A percentile compares a stretch with the other conserved stretches of the same genome.
Conservation (phyloP, 2,113 vertebrate genomes). For the Zosterops japonicus region DNA sequence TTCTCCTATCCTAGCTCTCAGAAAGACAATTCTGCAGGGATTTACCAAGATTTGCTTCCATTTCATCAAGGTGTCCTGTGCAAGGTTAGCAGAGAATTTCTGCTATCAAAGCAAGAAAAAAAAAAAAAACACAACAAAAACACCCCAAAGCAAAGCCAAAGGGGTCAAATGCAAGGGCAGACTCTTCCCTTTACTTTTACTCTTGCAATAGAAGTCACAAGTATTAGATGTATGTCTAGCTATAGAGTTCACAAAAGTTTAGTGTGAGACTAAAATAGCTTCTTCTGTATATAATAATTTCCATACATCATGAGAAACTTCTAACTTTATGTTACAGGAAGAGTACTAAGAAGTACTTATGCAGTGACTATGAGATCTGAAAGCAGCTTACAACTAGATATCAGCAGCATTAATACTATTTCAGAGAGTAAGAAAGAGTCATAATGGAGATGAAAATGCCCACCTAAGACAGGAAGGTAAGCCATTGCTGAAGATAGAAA, state of each 20-base stretch:
- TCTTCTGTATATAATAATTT: not conserved
- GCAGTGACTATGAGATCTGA: not conserved
- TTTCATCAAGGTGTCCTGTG: not conserved
- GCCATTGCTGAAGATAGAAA: not conserved
- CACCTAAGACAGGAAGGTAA: not conserved
- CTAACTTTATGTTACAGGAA: not conserved
- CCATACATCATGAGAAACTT: not conserved
- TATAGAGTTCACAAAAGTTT: not conserved
- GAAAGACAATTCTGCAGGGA: not conserved
- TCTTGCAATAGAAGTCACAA: not conserved
- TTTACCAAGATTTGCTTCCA: not conserved
- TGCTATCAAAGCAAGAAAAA: not conserved
- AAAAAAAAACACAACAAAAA: not conserved
- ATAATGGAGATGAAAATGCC: not conserved
- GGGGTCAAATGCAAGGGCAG: not conserved
- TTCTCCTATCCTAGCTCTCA: not conserved
- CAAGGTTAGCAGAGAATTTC: not conserved
- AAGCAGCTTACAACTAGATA: not conserved
- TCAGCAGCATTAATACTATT: not conserved
- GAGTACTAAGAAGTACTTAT: not conserved
- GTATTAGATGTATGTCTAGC: not conserved
- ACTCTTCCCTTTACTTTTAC: not conserved
- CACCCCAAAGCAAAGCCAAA: not conserved
- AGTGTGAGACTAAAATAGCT: not conserved
- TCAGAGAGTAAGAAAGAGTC: not conserved